Evolutionary conservation across 2,888 invertebrate species (phyloP).

Genomic region (Nasonovia ribisnigri): DNA sequence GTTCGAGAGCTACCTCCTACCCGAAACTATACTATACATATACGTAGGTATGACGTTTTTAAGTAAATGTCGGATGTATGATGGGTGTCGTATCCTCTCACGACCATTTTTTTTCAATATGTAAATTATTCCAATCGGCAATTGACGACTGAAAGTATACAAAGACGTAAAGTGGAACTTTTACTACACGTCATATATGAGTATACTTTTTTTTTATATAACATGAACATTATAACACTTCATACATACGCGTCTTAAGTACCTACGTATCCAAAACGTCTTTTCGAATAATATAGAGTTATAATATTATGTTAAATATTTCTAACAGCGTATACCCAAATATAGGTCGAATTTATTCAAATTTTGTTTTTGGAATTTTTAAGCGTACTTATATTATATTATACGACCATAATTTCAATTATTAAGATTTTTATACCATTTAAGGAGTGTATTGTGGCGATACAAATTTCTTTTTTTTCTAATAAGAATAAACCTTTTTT

Average conservation of each 20-base stretch:
- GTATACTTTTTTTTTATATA: neutral
- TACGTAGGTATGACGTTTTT: neutral
- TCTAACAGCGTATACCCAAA: neutral
- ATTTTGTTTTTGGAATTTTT: neutral
- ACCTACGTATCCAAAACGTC: too few species aligned
- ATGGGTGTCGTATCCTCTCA: neutral
- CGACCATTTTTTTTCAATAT: neutral
- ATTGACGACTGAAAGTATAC: neutral
- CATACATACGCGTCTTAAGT: neutral
- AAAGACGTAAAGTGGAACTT: neutral
- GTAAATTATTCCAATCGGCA: constrained; percentile 12
- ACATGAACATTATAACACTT: neutral
- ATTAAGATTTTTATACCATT: neutral
- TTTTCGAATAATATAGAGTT: neutral
- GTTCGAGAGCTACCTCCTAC: neutral
- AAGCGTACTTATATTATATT: too few species aligned
- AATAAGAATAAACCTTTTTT: neutral
- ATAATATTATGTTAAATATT: constrained; percentile 2
- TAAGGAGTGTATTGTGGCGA: neutral
- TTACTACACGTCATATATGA: neutral
- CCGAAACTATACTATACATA: neutral
- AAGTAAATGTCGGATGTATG: neutral
- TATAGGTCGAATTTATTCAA: neutral
- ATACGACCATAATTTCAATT: neutral
- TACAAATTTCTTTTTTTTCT: neutral